A percentile compares a stretch with the other conserved stretches of the same genome.
Evolutionary conservation across 2,113 vertebrate genomes (phyloP).

Genomic region (Zapus hudsonius): DNA sequence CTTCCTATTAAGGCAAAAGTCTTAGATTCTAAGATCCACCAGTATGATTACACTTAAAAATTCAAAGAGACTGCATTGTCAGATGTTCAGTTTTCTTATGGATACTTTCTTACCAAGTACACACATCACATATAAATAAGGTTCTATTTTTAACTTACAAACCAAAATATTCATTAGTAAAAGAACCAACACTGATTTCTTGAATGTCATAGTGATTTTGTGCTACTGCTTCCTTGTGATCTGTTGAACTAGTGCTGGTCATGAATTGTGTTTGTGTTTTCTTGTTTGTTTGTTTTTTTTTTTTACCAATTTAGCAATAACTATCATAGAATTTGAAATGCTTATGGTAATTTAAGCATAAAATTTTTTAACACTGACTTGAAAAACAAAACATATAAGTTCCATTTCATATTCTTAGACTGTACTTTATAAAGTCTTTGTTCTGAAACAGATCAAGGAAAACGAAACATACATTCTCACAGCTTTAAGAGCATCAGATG

Average conservation of each 20-base stretch:
- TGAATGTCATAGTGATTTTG: not conserved
- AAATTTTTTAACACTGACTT: not conserved
- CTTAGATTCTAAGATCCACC: not conserved
- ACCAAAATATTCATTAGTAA: not conserved
- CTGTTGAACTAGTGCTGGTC: not conserved
- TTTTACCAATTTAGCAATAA: too few species aligned
- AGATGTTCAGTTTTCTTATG: not conserved
- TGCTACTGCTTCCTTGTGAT: not conserved
- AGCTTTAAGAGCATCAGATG: not conserved
- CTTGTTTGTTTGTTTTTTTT: too few species aligned
- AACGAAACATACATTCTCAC: not conserved
- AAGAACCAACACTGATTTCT: not conserved
- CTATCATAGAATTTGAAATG: too few species aligned
- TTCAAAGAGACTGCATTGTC: not conserved
- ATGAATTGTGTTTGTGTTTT: too few species aligned
- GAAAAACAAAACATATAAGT: not conserved
- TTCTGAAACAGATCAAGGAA: not conserved
- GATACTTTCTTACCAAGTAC: not conserved
- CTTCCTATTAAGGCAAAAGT: constrained; percentile 24
- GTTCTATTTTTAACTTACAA: not conserved
- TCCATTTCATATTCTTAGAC: not conserved
- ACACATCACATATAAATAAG: not conserved
- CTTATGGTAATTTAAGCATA: not conserved
- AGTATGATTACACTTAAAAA: constrained; percentile 30
- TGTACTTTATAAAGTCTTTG: not conserved